Base-by-base conservation (phyloP, 2,888 invertebrate genomes). In the Cabera pusaria region DNA sequence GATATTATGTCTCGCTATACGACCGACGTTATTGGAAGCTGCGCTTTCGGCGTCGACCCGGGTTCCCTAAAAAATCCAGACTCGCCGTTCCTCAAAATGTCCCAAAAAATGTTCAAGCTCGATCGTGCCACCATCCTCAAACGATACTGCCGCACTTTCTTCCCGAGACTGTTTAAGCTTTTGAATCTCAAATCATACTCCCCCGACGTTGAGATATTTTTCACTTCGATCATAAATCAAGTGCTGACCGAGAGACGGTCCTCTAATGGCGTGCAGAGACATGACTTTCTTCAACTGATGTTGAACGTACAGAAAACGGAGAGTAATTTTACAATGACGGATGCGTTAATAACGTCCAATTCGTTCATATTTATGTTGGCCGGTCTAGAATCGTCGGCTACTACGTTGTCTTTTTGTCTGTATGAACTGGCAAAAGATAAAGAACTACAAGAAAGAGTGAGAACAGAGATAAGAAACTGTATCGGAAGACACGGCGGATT, bases 341-440 rank as follows among this genome's bases (percentile, higher is more conserved):
- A 88, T 62, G 79, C 74, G 41, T 67, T 88, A 51, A 88, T 88
- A 66, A 87, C 79, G 18, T 88, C 88, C 6, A 88, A 87, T 62
- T 88, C 88, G 29, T 88, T 88, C 57, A 88, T 88, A 75, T 88
- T 88, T 52, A 84, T 88, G 84, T 43, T 88, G 37, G 88, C 88
- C n/a, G 88, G 88, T 1, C 54, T 88, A 46, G 88, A 88, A 53
- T 80, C 88, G 3, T 79, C 87, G 5, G 69, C 88, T 10, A 85
- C 84, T 21, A 85, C 86, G 7, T 57, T 83, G 37, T 86, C 87
- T 6, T 88, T 88, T 62, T 81, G 82, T 68, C 71, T 88, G 44
- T 88, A 84, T 40, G 74, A 88, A 56, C 56, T 88, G 37, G 83
- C 87, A 6, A 85, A 79, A 64, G 70, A 81, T 45, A 61, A 62